Base-by-base conservation (phyloP, 2,113 vertebrate genomes). In the Platysternon megacephalum region DNA sequence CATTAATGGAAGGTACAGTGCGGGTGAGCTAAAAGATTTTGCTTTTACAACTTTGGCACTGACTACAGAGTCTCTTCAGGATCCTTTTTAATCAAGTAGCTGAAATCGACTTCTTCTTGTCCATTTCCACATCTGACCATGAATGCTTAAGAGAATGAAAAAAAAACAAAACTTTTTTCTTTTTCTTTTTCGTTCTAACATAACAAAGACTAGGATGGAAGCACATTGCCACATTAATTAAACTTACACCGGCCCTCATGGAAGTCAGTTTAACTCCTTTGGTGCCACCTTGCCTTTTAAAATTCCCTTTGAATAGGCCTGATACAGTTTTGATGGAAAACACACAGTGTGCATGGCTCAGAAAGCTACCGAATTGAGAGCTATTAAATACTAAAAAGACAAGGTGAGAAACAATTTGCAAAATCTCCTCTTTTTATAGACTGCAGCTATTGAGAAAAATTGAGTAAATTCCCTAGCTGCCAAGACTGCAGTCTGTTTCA, bases 401-500 rank as follows among this genome's bases (percentile, higher is more conserved):
- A 98, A 98, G 98, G 98, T 98, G 98, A 98, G 98, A 98, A 99
- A 99, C 98, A 98, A 98, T 99, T 99, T 98, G 98, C 98, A 98
- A 98, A 98, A 98, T 99, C 98, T 98, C 98, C 98, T 98, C 98
- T 98, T 99, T 98, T 99, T 99, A 98, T 99, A 98, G 99, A 99
- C 99, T 98, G 96, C 98, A 98, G 98, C 98, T 98, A 98, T 98
- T 98, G 98, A 99, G 98, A 99, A 99, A 99, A 99, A 99, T 99
- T 98, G 98, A 99, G 98, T 99, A 98, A 98, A 99, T 99, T 99
- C 98, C 98, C 98, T 96, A 98, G 98, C 98, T 98, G 97, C 98
- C 98, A 94, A 97, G 94, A 98, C 97, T 97, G 98, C 98, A 98
- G 98, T 98, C 98, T 98, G 98, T 98, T 99, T 98, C 98, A 98